Conservation (phyloP, 30 jellyfish, hydroid and myxozoan species). For the Aurelia sp. region DNA sequence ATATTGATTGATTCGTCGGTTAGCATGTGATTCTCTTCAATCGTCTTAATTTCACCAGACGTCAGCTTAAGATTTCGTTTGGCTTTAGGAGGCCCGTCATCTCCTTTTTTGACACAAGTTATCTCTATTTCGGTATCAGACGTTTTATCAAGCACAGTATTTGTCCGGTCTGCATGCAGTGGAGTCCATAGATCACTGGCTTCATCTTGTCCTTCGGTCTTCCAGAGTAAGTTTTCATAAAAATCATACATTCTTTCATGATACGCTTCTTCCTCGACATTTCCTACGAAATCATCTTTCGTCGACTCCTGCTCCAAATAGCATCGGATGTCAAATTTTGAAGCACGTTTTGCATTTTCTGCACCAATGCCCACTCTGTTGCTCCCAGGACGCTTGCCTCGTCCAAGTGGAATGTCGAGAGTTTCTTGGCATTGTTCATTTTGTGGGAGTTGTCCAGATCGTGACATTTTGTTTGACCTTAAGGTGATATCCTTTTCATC, state of each 20-base stretch:
- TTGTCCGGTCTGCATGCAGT: too few relatives aligned
- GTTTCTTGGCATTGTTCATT: not conserved
- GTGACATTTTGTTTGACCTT: conserved; percentile 10
- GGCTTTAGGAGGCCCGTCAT: not conserved
- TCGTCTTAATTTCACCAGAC: too few relatives aligned
- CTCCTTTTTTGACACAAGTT: conserved; percentile 2
- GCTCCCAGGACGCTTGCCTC: conserved; percentile 2
- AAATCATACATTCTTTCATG: too few relatives aligned
- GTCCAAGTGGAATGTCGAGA: conserved; percentile 11
- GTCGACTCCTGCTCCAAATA: not conserved
- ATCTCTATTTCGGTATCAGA: not conserved
- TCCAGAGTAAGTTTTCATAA: too few relatives aligned
- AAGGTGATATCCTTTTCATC: conserved; percentile 27
- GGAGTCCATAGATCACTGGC: too few relatives aligned
- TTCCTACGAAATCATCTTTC: too few relatives aligned
- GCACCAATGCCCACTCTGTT: conserved; percentile 7
- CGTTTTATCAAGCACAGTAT: too few relatives aligned
- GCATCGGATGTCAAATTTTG: conserved; percentile 1
- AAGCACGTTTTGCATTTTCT: conserved; percentile 4
- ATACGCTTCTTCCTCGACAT: too few relatives aligned
- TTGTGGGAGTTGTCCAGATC: conserved; percentile 14
- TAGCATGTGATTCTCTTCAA: conserved; percentile 3
- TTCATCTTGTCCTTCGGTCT: too few relatives aligned
- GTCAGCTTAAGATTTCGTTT: not conserved
- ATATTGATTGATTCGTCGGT: conserved; percentile 34